Conservation (phyloP, 2,113 vertebrate genomes). For the Struthidea cinerea region DNA sequence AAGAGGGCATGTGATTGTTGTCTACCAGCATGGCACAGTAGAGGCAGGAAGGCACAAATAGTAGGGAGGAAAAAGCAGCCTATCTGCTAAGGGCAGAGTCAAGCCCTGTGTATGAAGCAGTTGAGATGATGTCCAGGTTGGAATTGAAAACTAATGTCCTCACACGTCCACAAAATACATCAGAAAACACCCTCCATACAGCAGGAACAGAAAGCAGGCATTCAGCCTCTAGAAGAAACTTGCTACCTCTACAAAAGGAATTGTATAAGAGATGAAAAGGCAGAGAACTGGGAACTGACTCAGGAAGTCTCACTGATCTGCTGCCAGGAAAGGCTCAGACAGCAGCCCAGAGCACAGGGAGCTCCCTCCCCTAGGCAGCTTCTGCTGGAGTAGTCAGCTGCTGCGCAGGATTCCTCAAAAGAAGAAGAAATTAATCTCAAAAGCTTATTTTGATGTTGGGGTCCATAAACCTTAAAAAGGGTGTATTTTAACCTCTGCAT, state of each 20-base stretch:
- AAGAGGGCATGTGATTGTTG: neutral
- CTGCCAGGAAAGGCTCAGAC: neutral
- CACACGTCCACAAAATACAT: neutral
- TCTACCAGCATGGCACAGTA: neutral
- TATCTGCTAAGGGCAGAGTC: neutral
- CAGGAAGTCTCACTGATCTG: neutral
- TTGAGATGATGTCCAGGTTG: neutral
- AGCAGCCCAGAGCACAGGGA: neutral
- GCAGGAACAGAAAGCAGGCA: neutral
- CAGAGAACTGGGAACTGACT: neutral
- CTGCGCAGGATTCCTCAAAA: neutral
- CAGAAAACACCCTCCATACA: neutral
- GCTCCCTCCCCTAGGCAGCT: neutral
- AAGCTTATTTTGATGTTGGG: neutral
- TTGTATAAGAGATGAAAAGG: neutral
- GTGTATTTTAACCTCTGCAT: neutral
- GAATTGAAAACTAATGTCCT: neutral
- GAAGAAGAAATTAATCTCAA: neutral
- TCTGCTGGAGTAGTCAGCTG: neutral
- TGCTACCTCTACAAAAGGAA: neutral
- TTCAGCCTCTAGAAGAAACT: neutral
- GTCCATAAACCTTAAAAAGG: neutral
- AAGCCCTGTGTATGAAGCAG: neutral
- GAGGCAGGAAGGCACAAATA: neutral
- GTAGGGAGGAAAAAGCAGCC: neutral